Percentiles rank a stretch among this genome's conserved stretches.
Conservation (phyloP, 2,888 invertebrate genomes). For the Alsophila aescularia region DNA sequence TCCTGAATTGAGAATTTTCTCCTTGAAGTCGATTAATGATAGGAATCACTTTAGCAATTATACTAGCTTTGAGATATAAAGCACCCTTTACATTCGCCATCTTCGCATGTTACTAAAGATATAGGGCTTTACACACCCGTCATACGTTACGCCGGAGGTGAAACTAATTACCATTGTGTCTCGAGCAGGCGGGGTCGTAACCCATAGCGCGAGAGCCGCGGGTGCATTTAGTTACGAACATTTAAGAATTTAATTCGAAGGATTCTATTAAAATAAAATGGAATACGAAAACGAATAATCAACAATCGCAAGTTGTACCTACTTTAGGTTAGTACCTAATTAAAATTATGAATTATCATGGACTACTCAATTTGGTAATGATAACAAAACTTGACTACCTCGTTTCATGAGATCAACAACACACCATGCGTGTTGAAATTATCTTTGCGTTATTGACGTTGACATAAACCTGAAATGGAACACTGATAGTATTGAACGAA, state of each 20-base stretch:
- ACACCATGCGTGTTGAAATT: not conserved
- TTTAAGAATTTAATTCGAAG: not conserved
- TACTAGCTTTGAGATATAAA: not conserved
- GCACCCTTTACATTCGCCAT: not conserved
- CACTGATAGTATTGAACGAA: not conserved
- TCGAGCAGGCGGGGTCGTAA: slow-evolving; percentile 13
- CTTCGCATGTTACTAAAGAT: slow-evolving; percentile 10
- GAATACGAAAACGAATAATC: too few relatives aligned
- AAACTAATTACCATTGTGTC: slow-evolving; percentile 26
- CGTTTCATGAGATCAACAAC: too few relatives aligned
- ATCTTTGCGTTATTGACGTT: not conserved
- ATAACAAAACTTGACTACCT: too few relatives aligned
- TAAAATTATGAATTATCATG: too few relatives aligned
- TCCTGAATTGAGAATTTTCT: too few relatives aligned
- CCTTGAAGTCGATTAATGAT: not conserved
- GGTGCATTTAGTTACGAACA: not conserved
- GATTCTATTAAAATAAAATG: too few relatives aligned
- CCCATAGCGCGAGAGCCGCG: slow-evolving; percentile 7
- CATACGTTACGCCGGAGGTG: slow-evolving; percentile 16
- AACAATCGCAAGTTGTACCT: too few relatives aligned
- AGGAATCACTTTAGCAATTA: not conserved
- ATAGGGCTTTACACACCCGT: slow-evolving; percentile 15
- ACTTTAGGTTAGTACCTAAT: too few relatives aligned
- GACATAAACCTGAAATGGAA: not conserved
- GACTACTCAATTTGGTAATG: too few relatives aligned